phyloP scores from a whole-genome alignment of 2,888 invertebrate genomes.

The Rugalucina vietnamica region DNA sequence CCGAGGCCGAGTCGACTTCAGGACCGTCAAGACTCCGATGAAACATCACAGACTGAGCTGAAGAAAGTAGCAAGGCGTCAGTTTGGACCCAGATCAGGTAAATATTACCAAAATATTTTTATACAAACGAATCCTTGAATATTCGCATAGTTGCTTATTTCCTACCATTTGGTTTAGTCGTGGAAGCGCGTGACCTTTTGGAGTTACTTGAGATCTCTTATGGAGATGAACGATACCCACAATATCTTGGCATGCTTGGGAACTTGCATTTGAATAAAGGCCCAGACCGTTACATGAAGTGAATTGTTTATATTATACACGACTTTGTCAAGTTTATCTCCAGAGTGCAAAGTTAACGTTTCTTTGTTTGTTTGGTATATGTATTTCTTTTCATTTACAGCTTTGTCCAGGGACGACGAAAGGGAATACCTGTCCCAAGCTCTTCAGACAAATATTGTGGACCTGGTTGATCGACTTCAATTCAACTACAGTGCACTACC shows the following conservation, averaged over 20 bases:
- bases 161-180: too few species aligned
- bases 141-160: too few species aligned
- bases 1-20: not conserved
- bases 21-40: not conserved
- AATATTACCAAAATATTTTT: too few species aligned
- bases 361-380: not conserved
- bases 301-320: too few species aligned
- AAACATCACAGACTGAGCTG: not conserved
- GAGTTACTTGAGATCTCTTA: too few species aligned
- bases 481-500: not conserved
- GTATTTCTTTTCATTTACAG: not conserved
- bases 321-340: too few species aligned
- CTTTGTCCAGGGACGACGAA: not conserved
- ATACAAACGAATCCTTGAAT: too few species aligned
- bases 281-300: too few species aligned
- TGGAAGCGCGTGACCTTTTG: too few species aligned
- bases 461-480: not conserved
- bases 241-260: too few species aligned
- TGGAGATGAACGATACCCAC: too few species aligned
- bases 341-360: not conserved
- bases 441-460: not conserved
- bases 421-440: conserved; percentile 4
- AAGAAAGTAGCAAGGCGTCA: not conserved
- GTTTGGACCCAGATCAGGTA: not conserved
- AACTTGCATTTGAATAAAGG: too few species aligned